Percentiles rank a stretch among this genome's conserved stretches.
phyloP scores from a whole-genome alignment of 2,888 invertebrate genomes.

The Calameuta pallipes region DNA sequence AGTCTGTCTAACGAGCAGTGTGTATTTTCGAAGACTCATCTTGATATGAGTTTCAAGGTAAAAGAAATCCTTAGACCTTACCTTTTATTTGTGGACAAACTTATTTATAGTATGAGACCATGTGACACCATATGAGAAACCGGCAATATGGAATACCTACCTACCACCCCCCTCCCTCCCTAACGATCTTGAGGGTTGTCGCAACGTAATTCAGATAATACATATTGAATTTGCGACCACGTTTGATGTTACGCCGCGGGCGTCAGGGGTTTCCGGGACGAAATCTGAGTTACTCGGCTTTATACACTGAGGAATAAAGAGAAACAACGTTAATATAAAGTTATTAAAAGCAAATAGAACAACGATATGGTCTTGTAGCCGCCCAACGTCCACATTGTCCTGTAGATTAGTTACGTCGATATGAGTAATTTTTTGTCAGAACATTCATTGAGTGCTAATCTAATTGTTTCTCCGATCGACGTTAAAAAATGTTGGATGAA shows the following conservation, averaged over 20 bases:
- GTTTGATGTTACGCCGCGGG: background rate
- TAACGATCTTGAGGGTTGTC: background rate
- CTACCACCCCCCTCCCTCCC: background rate
- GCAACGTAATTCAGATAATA: background rate
- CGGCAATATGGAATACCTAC: background rate
- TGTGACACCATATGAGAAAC: background rate
- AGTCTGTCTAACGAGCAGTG: background rate
- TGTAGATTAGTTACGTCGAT: background rate
- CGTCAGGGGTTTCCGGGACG: background rate
- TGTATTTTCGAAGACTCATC: background rate
- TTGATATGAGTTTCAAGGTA: background rate
- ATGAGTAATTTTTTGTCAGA: background rate
- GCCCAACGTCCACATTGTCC: background rate
- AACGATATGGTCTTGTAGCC: background rate
- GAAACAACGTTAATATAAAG: background rate
- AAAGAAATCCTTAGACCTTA: background rate
- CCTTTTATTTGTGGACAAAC: background rate
- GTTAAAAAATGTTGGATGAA: background rate
- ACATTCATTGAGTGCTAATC: background rate
- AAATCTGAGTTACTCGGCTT: background rate
- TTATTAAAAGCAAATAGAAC: background rate
- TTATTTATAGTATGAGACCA: background rate
- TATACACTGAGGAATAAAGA: background rate
- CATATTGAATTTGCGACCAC: background rate
- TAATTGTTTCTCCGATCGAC: background rate